Conservation (phyloP, 2,797 vertebrate genomes). For the Hyperoplus lanceolatus region DNA sequence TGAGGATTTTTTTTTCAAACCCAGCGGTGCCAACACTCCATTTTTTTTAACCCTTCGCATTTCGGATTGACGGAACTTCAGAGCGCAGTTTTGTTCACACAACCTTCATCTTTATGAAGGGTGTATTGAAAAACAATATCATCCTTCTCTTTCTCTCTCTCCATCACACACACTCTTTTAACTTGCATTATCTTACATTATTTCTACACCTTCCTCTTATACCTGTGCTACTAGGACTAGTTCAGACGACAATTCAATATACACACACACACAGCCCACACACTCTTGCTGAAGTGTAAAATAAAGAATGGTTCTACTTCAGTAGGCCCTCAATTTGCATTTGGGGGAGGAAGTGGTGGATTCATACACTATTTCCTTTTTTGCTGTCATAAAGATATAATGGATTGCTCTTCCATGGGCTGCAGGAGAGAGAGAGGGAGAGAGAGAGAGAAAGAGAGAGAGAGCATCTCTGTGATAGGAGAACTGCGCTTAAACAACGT, state of each 20-base stretch:
- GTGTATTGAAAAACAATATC: constrained; percentile 17
- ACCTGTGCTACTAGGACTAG: background rate
- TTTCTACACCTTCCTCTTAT: background rate
- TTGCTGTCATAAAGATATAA: constrained; percentile 56
- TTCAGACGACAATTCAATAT: background rate
- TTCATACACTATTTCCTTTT: constrained; percentile 56
- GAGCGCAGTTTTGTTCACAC: background rate
- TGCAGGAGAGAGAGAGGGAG: constrained; percentile 26
- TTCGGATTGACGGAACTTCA: constrained; percentile 1
- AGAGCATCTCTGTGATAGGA: constrained; percentile 43
- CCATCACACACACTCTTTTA: background rate
- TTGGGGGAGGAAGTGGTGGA: constrained; percentile 9
- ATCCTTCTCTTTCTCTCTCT: background rate
- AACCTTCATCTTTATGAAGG: constrained; percentile 34
- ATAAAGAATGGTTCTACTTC: background rate
- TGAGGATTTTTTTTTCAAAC: constrained; percentile 34
- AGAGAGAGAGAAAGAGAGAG: constrained; percentile 22
- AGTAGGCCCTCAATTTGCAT: constrained; percentile 21
- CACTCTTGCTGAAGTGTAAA: too few relatives aligned
- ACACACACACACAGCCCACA: background rate
- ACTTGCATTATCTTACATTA: too few relatives aligned
- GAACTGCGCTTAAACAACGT: constrained; percentile 82
- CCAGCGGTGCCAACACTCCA: background rate
- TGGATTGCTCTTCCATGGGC: constrained; percentile 50
- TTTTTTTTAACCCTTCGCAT: constrained; percentile 19